Evolutionary conservation across 1,140 invertebrate species (phyloP), one percentile per base, ranked within the genome.

Genomic region (Pogonognathellus flavescens): DNA sequence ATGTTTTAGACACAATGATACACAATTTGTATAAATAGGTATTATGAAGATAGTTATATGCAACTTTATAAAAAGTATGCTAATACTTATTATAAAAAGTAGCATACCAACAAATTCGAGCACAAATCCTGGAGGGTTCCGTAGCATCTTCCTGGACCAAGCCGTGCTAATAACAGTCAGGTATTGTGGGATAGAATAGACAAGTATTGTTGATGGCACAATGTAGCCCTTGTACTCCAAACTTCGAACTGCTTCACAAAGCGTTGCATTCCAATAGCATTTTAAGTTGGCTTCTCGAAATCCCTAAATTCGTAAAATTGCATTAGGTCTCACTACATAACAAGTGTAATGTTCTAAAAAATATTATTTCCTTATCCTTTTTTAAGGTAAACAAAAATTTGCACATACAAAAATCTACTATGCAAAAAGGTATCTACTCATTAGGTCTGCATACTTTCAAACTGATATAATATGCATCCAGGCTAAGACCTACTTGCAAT

Each of bases 101-200:
- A n/a, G n/a, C 95, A 95, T 91, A 97, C 97, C 97, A 88, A 98
- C 93, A 85, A 95, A 94, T 87, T 94, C 94, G 90, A 98, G 97
- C 88, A 94, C 92, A 92, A 96, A 97, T 89, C 96, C 96, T 20
- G 94, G 94, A 16, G 97, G 97, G 52, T 96, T 95, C 90, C 96
- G 95, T 18, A 98, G 93, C 14, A 97, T 96, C 89, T 96, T 94
- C 76, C 96, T 92, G n/a, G 96, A 94, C 94, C 96, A 98, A 31
- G 96, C 96, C 70, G 95, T 95, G 85, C 96, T 93, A 82, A 98
- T 92, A 41, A 96, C 95, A 91, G 97, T 96, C 87, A 98, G 91
- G 52, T 94, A 95, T 89, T 95, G 94, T 80, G 91, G 90, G 8
- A 88, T 88, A 84, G 95, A 94, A 59, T 95, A 95, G 53, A 98